Evolutionary conservation across 92 coral and sea anemone species (phyloP).

Genomic region (Palythoa grandiflora): DNA sequence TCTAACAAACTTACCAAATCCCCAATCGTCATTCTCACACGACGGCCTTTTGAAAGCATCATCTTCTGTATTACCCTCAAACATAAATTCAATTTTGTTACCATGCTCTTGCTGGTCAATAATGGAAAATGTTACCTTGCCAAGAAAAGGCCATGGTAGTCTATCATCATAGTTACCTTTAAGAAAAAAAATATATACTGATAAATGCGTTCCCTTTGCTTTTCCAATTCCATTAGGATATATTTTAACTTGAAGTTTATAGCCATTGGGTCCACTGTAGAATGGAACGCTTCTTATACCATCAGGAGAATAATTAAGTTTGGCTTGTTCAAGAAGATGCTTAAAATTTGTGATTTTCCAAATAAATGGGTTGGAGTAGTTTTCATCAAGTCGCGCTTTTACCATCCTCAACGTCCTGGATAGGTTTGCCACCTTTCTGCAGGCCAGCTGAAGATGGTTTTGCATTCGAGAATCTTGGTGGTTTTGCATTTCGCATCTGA

Average conservation of each 20-base stretch:
- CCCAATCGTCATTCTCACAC: no score
- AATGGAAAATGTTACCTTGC: neutral
- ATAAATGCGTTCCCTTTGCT: neutral
- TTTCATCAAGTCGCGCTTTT: neutral
- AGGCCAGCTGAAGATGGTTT: constrained; percentile 5
- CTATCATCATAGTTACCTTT: neutral
- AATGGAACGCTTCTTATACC: neutral
- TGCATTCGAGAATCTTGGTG: neutral
- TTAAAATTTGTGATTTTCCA: neutral
- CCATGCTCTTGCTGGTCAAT: neutral
- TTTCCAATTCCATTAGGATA: neutral
- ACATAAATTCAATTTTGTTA: neutral
- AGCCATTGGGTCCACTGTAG: neutral
- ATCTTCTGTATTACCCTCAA: neutral
- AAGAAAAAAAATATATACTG: neutral
- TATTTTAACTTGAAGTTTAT: neutral
- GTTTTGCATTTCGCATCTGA: neutral
- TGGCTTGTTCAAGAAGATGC: neutral
- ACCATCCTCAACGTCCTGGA: neutral
- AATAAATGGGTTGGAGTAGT: neutral
- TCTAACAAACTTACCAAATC: no score
- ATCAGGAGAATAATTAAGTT: neutral
- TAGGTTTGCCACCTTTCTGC: neutral
- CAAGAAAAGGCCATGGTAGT: constrained; percentile 1
- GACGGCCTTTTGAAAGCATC: neutral